phyloP scores from a whole-genome alignment of 2,888 invertebrate genomes.

The Agrotis clavis region DNA sequence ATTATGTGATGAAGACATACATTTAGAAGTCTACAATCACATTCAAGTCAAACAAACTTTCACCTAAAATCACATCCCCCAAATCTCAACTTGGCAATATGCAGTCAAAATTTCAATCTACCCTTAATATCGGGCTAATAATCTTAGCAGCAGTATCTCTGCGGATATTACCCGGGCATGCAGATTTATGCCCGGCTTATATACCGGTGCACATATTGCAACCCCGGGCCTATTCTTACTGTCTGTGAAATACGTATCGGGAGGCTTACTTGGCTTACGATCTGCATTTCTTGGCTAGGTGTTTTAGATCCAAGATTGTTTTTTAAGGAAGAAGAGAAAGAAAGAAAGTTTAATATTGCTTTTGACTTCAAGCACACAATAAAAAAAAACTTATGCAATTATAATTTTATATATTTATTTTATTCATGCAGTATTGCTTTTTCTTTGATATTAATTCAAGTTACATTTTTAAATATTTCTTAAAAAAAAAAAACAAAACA shows the following conservation, averaged over 20 bases:
- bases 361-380: no score
- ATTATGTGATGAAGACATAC: no score
- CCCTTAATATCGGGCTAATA: slow-evolving; percentile 58
- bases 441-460: no score
- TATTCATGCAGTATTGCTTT: no score
- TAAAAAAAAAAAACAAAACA: no score
- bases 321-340: not conserved
- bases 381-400: no score
- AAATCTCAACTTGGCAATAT: slow-evolving; percentile 8
- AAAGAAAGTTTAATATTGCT: no score
- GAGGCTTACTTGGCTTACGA: slow-evolving; percentile 38
- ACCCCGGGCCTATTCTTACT: slow-evolving; percentile 55
- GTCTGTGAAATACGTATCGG: slow-evolving; percentile 60
- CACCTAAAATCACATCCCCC: not conserved
- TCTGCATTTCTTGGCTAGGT: slow-evolving; percentile 47
- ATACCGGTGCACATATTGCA: slow-evolving; percentile 62
- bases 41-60: not conserved
- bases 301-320: slow-evolving; percentile 34
- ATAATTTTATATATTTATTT: no score
- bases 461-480: no score
- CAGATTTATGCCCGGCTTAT: slow-evolving; percentile 67
- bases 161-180: slow-evolving; percentile 63
- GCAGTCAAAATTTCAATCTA: slow-evolving; percentile 51
- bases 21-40: not conserved
- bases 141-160: slow-evolving; percentile 59